Conservation (phyloP, 1,140 invertebrate species). For the Druon quercuslanigerum region DNA sequence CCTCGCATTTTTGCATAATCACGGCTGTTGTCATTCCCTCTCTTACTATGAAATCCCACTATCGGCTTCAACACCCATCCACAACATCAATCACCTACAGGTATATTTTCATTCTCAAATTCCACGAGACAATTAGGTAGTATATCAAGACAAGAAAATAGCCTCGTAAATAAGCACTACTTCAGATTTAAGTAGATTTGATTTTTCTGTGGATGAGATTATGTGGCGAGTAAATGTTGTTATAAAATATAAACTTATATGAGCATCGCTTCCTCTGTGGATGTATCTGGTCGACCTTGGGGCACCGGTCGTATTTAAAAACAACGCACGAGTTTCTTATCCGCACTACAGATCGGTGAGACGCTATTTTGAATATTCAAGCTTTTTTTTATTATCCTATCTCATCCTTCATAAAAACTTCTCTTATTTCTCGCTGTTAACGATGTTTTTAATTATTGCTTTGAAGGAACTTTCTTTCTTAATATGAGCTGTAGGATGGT, state of each 20-base stretch:
- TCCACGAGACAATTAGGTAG: not conserved
- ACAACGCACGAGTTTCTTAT: conserved; percentile 26
- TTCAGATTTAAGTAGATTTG: not conserved
- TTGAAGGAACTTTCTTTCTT: not conserved
- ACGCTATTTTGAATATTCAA: conserved; percentile 24
- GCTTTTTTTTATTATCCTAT: not conserved
- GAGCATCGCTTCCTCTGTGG: conserved; percentile 21
- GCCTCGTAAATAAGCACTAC: too few relatives aligned
- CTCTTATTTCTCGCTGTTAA: conserved; percentile 7
- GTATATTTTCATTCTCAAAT: not conserved
- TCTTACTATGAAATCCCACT: conserved; percentile 22
- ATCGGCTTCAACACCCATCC: conserved; percentile 8
- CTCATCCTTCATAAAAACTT: not conserved
- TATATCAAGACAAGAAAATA: too few relatives aligned
- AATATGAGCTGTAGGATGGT: not conserved
- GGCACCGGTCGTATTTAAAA: conserved; percentile 25
- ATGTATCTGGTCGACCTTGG: conserved; percentile 20
- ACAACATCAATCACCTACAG: conserved; percentile 1
- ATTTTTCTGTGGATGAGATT: not conserved
- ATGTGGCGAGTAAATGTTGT: not conserved
- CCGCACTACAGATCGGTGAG: conserved; percentile 15
- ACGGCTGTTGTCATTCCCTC: conserved; percentile 53
- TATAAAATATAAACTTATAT: conserved; percentile 9
- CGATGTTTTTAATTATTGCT: not conserved
- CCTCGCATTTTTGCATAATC: conserved; percentile 68